Evolutionary conservation across 2,113 vertebrate species (phyloP).

Genomic region (Sitta europaea): DNA sequence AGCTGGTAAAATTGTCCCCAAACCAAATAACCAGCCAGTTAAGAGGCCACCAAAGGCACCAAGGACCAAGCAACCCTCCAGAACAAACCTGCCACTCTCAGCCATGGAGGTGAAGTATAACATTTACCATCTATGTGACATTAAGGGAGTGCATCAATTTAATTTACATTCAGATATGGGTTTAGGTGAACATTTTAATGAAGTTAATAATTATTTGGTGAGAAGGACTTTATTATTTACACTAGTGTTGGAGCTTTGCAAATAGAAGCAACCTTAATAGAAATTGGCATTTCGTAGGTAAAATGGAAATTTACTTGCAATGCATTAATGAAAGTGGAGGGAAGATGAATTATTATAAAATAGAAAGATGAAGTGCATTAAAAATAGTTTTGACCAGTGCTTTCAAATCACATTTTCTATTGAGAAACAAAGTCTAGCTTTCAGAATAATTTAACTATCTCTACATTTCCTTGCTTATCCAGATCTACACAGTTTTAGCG

Average conservation of each 20-base stretch:
- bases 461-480: neutral
- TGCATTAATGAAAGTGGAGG: neutral
- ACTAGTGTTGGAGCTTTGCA: neutral
- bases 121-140: neutral
- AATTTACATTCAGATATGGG: neutral
- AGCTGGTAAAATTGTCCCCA: slow-evolving; percentile 69
- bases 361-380: neutral
- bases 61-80: slow-evolving; percentile 92
- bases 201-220: neutral
- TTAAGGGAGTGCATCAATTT: neutral
- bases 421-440: neutral
- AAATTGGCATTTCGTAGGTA: neutral
- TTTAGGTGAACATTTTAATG: neutral
- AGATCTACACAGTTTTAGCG: neutral
- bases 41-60: slow-evolving; percentile 88
- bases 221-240: neutral
- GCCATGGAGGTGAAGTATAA: slow-evolving; percentile 74
- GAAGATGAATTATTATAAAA: neutral
- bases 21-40: slow-evolving; percentile 62
- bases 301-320: neutral
- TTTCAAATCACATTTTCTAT: neutral
- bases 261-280: neutral
- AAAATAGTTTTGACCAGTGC: neutral
- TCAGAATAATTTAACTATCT: neutral
- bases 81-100: slow-evolving; percentile 82